Evolutionary conservation across 2,797 vertebrate genomes (phyloP).

Genomic region (Vipera latastei): DNA sequence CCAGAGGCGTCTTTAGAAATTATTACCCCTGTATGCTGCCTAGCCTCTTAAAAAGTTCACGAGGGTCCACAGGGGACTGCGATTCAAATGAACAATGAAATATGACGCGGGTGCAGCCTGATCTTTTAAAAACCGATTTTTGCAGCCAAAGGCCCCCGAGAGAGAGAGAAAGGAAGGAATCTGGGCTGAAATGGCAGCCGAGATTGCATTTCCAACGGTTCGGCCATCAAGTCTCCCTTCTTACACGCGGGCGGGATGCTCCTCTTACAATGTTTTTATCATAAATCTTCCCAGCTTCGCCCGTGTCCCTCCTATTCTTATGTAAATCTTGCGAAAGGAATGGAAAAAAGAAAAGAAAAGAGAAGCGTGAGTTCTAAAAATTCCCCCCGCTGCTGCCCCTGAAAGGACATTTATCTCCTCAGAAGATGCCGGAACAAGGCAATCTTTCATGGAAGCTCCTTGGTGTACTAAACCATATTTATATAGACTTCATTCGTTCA

Average conservation of each 20-base stretch:
- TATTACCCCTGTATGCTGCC: background rate
- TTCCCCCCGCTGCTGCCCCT: constrained; percentile 6
- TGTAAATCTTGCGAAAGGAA: constrained; percentile 54
- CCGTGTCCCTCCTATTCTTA: constrained; percentile 32
- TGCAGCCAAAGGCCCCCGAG: fast-evolving
- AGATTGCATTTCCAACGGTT: background rate
- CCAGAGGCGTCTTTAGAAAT: constrained; percentile 12
- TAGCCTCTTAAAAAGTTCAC: background rate
- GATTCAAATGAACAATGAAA: background rate
- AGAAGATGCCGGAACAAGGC: background rate
- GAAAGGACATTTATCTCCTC: background rate
- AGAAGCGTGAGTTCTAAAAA: constrained; percentile 10
- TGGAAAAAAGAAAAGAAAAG: constrained; percentile 45
- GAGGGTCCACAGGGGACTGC: too few species aligned
- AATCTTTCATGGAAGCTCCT: too few species aligned
- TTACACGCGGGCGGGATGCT: constrained; percentile 39
- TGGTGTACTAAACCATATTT: background rate
- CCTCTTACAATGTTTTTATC: constrained; percentile 58
- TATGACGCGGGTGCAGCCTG: fast-evolving
- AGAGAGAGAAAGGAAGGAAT: background rate
- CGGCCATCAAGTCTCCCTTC: constrained; percentile 35
- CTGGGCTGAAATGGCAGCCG: background rate
- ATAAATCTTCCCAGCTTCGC: constrained; percentile 52
- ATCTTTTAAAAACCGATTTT: constrained; percentile 4
- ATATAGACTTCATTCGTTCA: background rate